Conservation (phyloP, 2,113 vertebrate species). For the Nerophis ophidion region DNA sequence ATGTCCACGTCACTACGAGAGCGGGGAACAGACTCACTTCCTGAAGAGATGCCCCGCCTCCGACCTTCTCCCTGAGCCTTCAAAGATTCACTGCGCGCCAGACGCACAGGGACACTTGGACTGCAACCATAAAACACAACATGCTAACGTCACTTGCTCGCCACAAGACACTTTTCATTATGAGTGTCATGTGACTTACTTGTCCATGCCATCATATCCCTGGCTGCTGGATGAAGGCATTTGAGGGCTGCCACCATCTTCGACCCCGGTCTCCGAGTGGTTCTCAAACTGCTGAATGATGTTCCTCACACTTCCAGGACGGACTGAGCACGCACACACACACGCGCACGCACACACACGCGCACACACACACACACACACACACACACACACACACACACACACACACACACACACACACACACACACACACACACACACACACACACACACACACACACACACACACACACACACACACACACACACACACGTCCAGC, state of each 20-base stretch:
- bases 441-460: neutral
- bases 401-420: neutral
- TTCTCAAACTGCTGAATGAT: constrained; percentile 97
- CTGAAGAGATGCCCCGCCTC: constrained; percentile 59
- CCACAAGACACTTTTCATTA: neutral
- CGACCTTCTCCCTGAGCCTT: constrained; percentile 89
- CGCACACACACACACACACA: neutral
- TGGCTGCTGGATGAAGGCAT: constrained; percentile 83
- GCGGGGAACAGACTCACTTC: constrained; percentile 79
- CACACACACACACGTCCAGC: neutral
- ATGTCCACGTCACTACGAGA: constrained; percentile 92
- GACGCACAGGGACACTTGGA: constrained; percentile 63
- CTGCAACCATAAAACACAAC: constrained; percentile 25
- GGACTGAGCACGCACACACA: constrained; percentile 63
- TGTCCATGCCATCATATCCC: constrained; percentile 80
- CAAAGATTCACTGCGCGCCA: constrained; percentile 88
- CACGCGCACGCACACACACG: rapidly evolving
- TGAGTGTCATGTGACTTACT: constrained; percentile 15
- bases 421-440: neutral
- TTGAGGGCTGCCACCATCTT: constrained; percentile 68
- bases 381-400: neutral
- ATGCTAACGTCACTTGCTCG: neutral
- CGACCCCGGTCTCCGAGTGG: constrained; percentile 57
- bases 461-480: neutral
- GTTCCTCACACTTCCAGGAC: constrained; percentile 83